These are phyloP conservation scores for Actenoides hombroni DNA, from an alignment of 2,113 vertebrate species.

Conservation along the genomic window DNA sequence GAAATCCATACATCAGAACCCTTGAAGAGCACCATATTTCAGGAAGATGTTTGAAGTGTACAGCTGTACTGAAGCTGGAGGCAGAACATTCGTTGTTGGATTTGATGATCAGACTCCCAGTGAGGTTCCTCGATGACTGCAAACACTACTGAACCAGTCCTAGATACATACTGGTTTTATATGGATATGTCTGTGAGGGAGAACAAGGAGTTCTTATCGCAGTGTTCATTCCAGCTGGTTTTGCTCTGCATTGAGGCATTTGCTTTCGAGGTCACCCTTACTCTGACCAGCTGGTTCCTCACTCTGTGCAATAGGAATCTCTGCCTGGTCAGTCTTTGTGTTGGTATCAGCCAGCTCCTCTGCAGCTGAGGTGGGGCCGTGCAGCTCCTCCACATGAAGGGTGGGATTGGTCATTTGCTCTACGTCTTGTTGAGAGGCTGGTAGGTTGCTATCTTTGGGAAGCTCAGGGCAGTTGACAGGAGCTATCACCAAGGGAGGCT, in stretches of 20 bases:
- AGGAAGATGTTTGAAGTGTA: background rate
- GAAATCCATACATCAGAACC: constrained; percentile 29
- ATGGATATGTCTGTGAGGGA: background rate
- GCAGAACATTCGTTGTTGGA: constrained; percentile 11
- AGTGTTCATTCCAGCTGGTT: constrained; percentile 64
- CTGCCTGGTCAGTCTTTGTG: background rate
- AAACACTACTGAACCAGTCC: constrained; percentile 31
- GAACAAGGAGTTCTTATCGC: background rate
- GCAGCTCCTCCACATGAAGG: constrained; percentile 36
- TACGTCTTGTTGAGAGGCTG: background rate
- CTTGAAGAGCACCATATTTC: constrained; percentile 73
- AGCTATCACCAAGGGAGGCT: constrained; percentile 81
- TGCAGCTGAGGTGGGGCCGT: accelerated
- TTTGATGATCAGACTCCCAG: constrained; percentile 22
- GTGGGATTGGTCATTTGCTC: constrained; percentile 49
- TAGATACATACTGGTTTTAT: constrained; percentile 36
- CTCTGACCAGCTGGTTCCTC: background rate
- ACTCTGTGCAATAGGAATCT: background rate
- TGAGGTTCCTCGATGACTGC: background rate
- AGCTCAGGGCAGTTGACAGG: constrained; percentile 43
- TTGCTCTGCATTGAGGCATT: constrained; percentile 5
- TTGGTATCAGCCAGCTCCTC: background rate
- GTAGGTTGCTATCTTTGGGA: background rate
- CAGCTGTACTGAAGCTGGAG: background rate
- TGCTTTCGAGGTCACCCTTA: background rate